Conservation (phyloP, 2,888 invertebrate species). For the Euplagia quadripunctaria region DNA sequence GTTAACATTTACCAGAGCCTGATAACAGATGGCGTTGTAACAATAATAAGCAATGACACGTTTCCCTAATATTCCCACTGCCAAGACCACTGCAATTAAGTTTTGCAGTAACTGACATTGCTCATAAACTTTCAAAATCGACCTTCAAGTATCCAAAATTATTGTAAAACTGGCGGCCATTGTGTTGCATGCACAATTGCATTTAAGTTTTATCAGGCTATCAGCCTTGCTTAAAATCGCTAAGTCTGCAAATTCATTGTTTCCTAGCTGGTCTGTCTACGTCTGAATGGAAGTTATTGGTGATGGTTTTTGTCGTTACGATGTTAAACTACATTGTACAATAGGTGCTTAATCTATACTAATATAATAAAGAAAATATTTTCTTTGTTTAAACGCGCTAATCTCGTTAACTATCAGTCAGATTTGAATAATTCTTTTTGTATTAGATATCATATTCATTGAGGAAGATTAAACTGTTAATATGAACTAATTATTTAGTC, state of each 20-base stretch:
- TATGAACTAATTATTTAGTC: neutral
- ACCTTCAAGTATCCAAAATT: slow-evolving; percentile 33
- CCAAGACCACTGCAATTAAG: slow-evolving; percentile 5
- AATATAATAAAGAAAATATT: no score
- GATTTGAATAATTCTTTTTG: neutral
- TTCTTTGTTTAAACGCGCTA: neutral
- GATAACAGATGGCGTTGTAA: neutral
- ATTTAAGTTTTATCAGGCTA: slow-evolving; percentile 39
- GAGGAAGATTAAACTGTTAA: neutral
- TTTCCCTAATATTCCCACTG: slow-evolving; percentile 5
- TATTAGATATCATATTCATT: neutral
- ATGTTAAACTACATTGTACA: neutral
- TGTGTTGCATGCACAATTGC: slow-evolving; percentile 26
- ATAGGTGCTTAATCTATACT: neutral
- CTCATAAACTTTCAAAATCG: slow-evolving; percentile 39
- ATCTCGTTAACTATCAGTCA: no score
- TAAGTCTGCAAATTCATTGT: slow-evolving; percentile 4
- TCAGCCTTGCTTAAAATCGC: slow-evolving; percentile 40
- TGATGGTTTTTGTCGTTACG: neutral
- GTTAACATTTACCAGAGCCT: no score
- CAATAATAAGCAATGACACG: neutral
- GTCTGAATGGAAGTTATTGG: neutral
- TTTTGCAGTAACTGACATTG: neutral
- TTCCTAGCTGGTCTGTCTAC: neutral
- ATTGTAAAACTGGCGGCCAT: slow-evolving; percentile 11